Percentiles rank a stretch among this genome's conserved stretches.
Conservation (phyloP, 2,888 invertebrate species). For the Cabera pusaria region DNA sequence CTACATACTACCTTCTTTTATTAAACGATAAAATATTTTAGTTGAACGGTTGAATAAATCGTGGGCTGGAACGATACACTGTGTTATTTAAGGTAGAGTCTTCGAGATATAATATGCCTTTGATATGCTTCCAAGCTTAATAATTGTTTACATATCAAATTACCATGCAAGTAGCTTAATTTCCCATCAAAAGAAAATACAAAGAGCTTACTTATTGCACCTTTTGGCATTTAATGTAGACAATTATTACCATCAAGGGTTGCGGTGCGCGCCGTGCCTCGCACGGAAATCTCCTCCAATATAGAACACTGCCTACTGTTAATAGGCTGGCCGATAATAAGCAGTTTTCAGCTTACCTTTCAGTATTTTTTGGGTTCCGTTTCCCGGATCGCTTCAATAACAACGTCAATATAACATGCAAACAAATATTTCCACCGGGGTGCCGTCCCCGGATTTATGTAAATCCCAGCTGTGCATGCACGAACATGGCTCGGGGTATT, state of each 20-base stretch:
- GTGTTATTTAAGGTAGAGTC: no score
- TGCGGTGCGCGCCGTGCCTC: conserved; percentile 55
- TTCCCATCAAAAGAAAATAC: no score
- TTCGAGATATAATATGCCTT: no score
- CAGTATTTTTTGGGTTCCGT: conserved; percentile 17
- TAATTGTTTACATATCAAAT: no score
- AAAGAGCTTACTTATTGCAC: no score
- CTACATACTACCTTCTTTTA: no score
- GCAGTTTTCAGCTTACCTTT: conserved; percentile 20
- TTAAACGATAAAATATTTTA: no score
- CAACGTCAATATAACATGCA: conserved; percentile 33
- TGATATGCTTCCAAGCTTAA: no score
- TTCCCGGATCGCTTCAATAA: conserved; percentile 35
- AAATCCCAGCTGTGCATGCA: conserved; percentile 41
- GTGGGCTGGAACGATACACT: no score
- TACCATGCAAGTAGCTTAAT: no score
- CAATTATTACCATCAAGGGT: conserved; percentile 28
- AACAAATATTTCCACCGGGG: conserved; percentile 39
- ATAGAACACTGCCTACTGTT: conserved; percentile 17
- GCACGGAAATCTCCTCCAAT: conserved; percentile 46
- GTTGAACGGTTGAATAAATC: no score
- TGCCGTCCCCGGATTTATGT: conserved; percentile 46
- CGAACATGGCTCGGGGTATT: conserved; percentile 34
- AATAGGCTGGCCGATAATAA: conserved; percentile 11
- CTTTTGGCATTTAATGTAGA: conserved; percentile 33